Evolutionary conservation across 2,888 invertebrate genomes (phyloP).

Genomic region (Acronicta psi): DNA sequence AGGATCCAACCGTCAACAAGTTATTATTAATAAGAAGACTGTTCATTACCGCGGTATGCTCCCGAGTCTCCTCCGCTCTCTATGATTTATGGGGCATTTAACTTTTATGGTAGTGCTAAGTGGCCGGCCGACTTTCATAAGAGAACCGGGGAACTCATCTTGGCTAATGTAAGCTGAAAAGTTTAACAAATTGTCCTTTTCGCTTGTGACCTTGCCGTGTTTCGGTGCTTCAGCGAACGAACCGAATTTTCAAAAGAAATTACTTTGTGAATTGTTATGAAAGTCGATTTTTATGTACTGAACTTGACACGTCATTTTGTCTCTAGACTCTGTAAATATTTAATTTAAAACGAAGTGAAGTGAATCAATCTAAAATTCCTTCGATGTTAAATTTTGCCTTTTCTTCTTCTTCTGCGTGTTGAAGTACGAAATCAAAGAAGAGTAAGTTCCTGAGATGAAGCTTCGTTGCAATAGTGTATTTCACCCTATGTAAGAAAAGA

Average conservation of each 20-base stretch:
- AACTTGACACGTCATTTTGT: not conserved
- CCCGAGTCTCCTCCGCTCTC: constrained; percentile 64
- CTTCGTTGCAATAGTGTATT: too few species aligned
- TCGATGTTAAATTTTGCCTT: too few species aligned
- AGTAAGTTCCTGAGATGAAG: too few species aligned
- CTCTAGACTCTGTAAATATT: too few species aligned
- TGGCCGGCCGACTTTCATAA: constrained; percentile 77
- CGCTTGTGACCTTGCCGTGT: constrained; percentile 56
- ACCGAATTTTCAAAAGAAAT: constrained; percentile 42
- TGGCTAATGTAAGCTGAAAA: constrained; percentile 81
- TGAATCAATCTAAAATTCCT: too few species aligned
- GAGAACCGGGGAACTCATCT: constrained; percentile 76
- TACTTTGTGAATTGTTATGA: constrained; percentile 16
- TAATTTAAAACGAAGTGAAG: too few species aligned
- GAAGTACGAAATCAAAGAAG: too few species aligned
- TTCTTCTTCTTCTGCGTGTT: too few species aligned
- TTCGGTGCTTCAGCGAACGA: constrained; percentile 28
- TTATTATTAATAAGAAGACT: constrained; percentile 77
- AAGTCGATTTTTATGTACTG: constrained; percentile 38
- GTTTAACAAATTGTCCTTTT: constrained; percentile 79
- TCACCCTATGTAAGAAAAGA: too few species aligned
- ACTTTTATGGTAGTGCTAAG: constrained; percentile 86
- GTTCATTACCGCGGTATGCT: constrained; percentile 74
- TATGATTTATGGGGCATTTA: constrained; percentile 85
- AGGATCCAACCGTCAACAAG: constrained; percentile 62